phyloP scores from a whole-genome alignment of 2,113 vertebrate species.

The Hyaena hyaena region DNA sequence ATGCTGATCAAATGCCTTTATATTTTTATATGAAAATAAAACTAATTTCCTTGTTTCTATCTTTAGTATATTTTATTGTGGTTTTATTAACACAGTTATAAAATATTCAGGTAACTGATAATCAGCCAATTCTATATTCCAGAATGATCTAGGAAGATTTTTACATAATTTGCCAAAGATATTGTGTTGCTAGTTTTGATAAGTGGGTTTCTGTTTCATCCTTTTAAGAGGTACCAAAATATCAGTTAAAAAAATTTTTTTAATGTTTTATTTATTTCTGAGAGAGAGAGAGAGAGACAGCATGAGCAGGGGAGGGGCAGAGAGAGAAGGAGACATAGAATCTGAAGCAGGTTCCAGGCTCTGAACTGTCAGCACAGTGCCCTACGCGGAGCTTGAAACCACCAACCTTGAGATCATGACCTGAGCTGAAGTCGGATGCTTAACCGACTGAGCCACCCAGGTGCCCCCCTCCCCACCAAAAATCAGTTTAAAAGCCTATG shows the following conservation, averaged over 20 bases:
- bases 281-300: too few relatives aligned
- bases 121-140: constrained; percentile 55
- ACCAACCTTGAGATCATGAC: too few relatives aligned
- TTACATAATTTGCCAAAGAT: constrained; percentile 52
- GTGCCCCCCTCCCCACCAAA: not conserved
- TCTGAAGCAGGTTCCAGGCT: too few relatives aligned
- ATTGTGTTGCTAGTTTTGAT: constrained; percentile 12
- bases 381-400: too few relatives aligned
- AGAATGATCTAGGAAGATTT: constrained; percentile 58
- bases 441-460: too few relatives aligned
- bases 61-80: constrained; percentile 69
- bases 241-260: not conserved
- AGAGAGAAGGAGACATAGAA: too few relatives aligned
- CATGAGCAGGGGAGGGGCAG: too few relatives aligned
- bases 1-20: constrained; percentile 59
- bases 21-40: constrained; percentile 78
- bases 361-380: too few relatives aligned
- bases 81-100: constrained; percentile 53
- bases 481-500: not conserved
- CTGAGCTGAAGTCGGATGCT: too few relatives aligned
- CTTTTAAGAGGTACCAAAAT: constrained; percentile 25
- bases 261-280: too few relatives aligned
- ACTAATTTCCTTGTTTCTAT: constrained; percentile 61
- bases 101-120: constrained; percentile 60
- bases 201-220: constrained; percentile 43